These are phyloP conservation scores for Campylomormyrus tamandua DNA, from an alignment of 2,113 vertebrate species.

Conservation along the genomic window DNA sequence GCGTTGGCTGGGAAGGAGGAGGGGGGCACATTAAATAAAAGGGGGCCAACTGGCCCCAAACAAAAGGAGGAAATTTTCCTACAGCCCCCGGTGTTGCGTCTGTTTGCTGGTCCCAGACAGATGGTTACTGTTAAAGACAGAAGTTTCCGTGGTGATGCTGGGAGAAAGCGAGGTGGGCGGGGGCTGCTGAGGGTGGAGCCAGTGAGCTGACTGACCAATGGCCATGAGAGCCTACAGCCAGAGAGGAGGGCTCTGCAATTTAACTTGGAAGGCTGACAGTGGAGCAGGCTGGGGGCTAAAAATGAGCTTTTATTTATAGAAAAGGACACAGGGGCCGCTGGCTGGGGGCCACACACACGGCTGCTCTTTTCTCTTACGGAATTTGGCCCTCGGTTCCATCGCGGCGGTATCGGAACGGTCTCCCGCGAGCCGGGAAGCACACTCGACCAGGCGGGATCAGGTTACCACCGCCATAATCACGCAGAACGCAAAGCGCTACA, in stretches of 20 bases:
- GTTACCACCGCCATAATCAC: not conserved
- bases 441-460: not conserved
- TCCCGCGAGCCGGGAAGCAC: not conserved
- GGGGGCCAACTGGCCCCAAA: not conserved
- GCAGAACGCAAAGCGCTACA: not conserved
- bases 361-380: not conserved
- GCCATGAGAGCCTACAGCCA: not conserved
- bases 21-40: not conserved
- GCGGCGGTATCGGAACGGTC: not conserved
- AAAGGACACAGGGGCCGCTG: not conserved
- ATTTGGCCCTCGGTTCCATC: not conserved
- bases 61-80: slow-evolving; percentile 5
- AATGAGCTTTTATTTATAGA: slow-evolving; percentile 1
- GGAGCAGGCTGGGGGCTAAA: not conserved
- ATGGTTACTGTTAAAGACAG: slow-evolving; percentile 5
- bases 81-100: not conserved
- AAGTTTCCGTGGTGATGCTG: slow-evolving; percentile 6
- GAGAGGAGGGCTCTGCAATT: not conserved
- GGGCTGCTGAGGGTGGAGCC: not conserved
- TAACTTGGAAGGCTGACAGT: not conserved
- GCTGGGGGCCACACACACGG: not conserved
- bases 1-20: not conserved
- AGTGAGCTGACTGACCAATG: not conserved
- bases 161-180: not conserved
- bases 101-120: slow-evolving; percentile 8